These are phyloP conservation scores for Leptinotarsa defecta DNA, from an alignment of 1,140 invertebrate genomes.

Conservation along the genomic window DNA sequence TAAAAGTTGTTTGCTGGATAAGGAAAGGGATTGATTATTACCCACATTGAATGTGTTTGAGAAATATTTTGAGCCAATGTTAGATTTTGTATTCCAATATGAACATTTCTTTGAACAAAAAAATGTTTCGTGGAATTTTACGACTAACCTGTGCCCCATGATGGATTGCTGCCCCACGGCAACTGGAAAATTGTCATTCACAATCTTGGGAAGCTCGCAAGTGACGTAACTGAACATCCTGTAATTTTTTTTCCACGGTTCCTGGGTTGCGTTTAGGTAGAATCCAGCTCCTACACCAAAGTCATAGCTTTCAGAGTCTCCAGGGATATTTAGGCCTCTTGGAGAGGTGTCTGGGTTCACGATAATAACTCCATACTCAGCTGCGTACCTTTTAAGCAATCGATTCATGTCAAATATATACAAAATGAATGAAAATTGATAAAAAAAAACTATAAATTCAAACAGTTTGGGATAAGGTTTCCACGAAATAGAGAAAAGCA, in stretches of 20 bases:
- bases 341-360: slow-evolving; percentile 97
- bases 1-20: too few species aligned
- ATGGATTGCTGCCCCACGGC: slow-evolving; percentile 71
- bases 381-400: slow-evolving; percentile 63
- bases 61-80: too few species aligned
- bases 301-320: slow-evolving; percentile 89
- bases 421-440: too few species aligned
- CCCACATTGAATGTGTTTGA: too few species aligned
- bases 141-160: slow-evolving; percentile 81
- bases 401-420: too few species aligned
- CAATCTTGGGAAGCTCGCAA: slow-evolving; percentile 81
- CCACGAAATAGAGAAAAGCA: too few species aligned
- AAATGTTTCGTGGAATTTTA: not conserved
- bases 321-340: slow-evolving; percentile 83
- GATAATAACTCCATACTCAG: slow-evolving; percentile 80
- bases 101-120: too few species aligned
- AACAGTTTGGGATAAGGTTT: too few species aligned
- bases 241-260: slow-evolving; percentile 93
- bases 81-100: too few species aligned
- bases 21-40: too few species aligned
- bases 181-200: slow-evolving; percentile 74
- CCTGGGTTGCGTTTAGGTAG: slow-evolving; percentile 90
- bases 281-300: slow-evolving; percentile 96
- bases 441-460: too few species aligned
- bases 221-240: slow-evolving; percentile 97